A percentile compares a stretch with the other conserved stretches of the same genome.
phyloP scores from a whole-genome alignment of 2,797 vertebrate genomes.

The Rhadinocentrus ornatus region DNA sequence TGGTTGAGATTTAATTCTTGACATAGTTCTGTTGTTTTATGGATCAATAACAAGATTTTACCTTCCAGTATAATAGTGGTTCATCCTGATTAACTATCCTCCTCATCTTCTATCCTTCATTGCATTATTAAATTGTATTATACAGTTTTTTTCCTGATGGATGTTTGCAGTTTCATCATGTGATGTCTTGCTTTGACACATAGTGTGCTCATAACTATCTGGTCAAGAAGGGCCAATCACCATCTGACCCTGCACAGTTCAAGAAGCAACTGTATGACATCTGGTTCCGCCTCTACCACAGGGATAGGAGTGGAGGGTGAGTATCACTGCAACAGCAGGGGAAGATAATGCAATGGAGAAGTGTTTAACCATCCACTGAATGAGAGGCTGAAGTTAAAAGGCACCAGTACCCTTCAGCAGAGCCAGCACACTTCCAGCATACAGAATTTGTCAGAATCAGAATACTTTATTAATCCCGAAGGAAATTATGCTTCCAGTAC shows the following conservation, averaged over 20 bases:
- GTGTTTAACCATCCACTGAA: slow-evolving; percentile 9
- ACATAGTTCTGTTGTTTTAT: not conserved
- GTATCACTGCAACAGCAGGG: slow-evolving; percentile 50
- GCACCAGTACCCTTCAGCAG: not conserved
- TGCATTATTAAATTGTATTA: not conserved
- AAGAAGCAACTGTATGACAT: slow-evolving; percentile 87
- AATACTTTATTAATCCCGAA: too few species aligned
- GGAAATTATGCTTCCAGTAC: too few species aligned
- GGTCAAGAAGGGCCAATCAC: slow-evolving; percentile 78
- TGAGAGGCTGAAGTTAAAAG: not conserved
- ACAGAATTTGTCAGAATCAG: too few species aligned
- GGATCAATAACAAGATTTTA: not conserved
- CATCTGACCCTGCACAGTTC: slow-evolving; percentile 77
- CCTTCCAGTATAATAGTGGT: not conserved
- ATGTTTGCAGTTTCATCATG: not conserved
- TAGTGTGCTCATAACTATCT: slow-evolving; percentile 87
- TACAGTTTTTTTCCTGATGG: too few species aligned
- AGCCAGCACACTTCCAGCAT: not conserved
- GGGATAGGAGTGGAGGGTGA: slow-evolving; percentile 83
- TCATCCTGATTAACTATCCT: not conserved
- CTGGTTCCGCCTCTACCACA: slow-evolving; percentile 89
- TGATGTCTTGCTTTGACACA: slow-evolving; percentile 9
- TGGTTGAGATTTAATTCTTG: too few species aligned
- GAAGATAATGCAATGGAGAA: slow-evolving; percentile 2
- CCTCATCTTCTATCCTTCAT: not conserved